Evolutionary conservation across 30 jellyfish, hydroid and myxozoan species (phyloP).

Genomic region (Nemopilema nomurai): DNA sequence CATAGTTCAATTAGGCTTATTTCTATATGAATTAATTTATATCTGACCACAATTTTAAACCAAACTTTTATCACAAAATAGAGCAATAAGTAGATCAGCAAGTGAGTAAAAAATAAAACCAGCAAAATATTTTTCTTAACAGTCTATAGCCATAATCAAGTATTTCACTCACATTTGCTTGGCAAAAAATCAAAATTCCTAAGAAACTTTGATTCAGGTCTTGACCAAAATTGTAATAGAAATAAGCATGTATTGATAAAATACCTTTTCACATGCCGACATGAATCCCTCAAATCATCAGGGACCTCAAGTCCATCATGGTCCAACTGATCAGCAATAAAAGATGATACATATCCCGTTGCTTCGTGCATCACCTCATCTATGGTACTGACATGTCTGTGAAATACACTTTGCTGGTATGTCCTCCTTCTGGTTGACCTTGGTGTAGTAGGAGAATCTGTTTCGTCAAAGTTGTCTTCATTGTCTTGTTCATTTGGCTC

Average conservation of each 20-base stretch:
- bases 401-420: constrained; percentile 24
- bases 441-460: constrained; percentile 39
- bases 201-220: no score
- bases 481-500: constrained; percentile 8
- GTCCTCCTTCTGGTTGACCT: constrained; percentile 37
- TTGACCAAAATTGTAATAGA: no score
- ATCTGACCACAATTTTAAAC: no score
- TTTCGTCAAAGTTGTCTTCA: constrained; percentile 38
- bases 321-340: constrained; percentile 72
- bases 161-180: no score
- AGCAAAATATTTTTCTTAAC: no score
- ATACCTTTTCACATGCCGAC: constrained; percentile 46
- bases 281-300: constrained; percentile 32
- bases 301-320: constrained; percentile 74
- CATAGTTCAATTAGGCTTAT: no score
- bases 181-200: no score
- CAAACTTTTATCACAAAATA: no score
- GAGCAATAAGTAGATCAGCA: no score
- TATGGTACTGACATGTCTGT: constrained; percentile 46
- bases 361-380: constrained; percentile 70
- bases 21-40: no score
- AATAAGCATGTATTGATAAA: background rate
- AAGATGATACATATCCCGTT: constrained; percentile 53
- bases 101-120: no score
- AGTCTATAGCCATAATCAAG: no score